Percentiles rank a stretch among this genome's conserved stretches.
Conservation (phyloP, 2,888 invertebrate genomes). For the Cantharis rufa region DNA sequence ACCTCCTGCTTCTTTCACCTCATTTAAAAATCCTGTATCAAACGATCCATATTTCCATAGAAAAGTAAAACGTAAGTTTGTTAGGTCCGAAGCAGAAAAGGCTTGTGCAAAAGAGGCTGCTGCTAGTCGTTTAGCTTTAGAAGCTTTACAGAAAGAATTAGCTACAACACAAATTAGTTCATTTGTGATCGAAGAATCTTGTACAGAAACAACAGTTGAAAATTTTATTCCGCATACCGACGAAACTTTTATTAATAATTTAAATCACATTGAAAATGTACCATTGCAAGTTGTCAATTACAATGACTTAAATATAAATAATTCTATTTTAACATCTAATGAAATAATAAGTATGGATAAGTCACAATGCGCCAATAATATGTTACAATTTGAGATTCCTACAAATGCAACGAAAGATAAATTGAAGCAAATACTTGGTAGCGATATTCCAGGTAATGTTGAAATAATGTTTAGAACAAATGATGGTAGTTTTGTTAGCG, state of each 20-base stretch:
- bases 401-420: constrained; percentile 38
- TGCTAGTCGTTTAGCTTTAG: constrained; percentile 54
- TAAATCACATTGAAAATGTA: constrained; percentile 37
- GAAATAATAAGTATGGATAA: constrained; percentile 35
- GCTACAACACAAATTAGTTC: constrained; percentile 48
- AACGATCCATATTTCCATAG: constrained; percentile 40
- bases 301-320: constrained; percentile 36
- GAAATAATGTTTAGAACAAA: constrained; percentile 68
- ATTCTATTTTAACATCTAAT: constrained; percentile 32
- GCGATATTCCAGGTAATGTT: constrained; percentile 54
- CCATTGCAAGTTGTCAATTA: constrained; percentile 42
- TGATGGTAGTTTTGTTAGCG: constrained; percentile 66
- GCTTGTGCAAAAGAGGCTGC: constrained; percentile 55
- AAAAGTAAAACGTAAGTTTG: constrained; percentile 46
- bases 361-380: constrained; percentile 15
- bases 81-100: constrained; percentile 50
- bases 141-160: constrained; percentile 55
- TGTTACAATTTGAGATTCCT: constrained; percentile 32
- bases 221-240: constrained; percentile 50
- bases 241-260: constrained; percentile 38
- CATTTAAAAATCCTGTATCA: constrained; percentile 16
- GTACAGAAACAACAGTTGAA: constrained; percentile 52
- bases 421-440: constrained; percentile 48
- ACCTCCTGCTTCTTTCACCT: constrained; percentile 5
- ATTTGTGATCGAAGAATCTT: constrained; percentile 53